Conservation (phyloP, 2,797 vertebrate genomes). For the Crypturellus tataupa region DNA sequence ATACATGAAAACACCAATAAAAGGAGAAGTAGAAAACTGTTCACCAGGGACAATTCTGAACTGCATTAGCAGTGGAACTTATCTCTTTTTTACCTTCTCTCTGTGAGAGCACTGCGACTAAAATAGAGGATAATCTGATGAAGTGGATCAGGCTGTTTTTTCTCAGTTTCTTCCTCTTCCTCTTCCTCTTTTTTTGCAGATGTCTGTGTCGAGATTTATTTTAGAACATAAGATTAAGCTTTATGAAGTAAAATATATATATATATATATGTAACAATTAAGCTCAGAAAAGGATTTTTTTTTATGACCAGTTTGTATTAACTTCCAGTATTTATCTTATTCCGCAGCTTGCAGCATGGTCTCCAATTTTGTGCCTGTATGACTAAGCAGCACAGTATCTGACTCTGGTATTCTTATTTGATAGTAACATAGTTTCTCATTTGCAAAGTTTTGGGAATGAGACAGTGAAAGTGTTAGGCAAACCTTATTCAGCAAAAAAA, state of each 20-base stretch:
- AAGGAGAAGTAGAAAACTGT: conserved; percentile 5
- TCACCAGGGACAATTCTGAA: background rate
- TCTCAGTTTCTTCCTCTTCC: conserved; percentile 91
- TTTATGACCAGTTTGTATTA: background rate
- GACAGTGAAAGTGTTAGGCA: background rate
- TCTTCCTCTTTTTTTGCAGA: conserved; percentile 91
- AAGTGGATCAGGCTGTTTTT: conserved; percentile 93
- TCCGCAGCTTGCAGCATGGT: background rate
- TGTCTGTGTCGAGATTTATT: conserved; percentile 84
- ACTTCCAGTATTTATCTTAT: background rate
- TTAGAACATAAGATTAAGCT: conserved; percentile 43
- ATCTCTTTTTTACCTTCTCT: conserved; percentile 88
- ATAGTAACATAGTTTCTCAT: background rate
- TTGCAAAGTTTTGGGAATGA: background rate
- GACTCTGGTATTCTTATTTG: background rate
- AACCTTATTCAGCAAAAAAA: conserved; percentile 51
- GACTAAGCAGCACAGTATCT: background rate
- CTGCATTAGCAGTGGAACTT: background rate
- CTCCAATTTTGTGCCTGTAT: background rate
- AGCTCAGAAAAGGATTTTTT: background rate
- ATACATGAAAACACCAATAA: background rate
- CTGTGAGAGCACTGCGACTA: conserved; percentile 95
- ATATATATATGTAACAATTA: background rate
- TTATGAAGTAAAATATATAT: background rate
- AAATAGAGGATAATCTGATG: conserved; percentile 98